A percentile compares a stretch with the other conserved stretches of the same genome.
These are phyloP conservation scores for Peromyscus aztecus DNA, from an alignment of 2,797 vertebrate species.

Conservation along the genomic window DNA sequence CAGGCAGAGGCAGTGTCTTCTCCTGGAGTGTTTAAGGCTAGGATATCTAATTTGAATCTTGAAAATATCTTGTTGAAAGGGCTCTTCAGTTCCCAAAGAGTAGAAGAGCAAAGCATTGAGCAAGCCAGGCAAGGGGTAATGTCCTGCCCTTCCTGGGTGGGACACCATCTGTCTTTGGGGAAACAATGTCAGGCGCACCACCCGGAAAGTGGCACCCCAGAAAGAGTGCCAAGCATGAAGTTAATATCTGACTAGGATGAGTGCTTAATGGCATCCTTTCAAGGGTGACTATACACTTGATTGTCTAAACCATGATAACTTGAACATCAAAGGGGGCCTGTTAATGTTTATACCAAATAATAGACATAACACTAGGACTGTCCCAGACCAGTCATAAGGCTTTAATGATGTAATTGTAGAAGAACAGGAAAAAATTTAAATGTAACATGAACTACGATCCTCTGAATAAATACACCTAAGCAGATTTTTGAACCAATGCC, in stretches of 20 bases:
- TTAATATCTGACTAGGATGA: neutral
- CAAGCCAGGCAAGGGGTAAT: neutral
- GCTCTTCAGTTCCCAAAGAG: neutral
- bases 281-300: neutral
- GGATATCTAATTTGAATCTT: neutral
- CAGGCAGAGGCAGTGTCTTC: neutral
- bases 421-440: constrained; percentile 42
- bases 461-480: constrained; percentile 17
- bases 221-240: neutral
- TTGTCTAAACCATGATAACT: constrained; percentile 8
- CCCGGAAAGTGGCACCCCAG: neutral
- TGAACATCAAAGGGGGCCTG: neutral
- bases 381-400: neutral
- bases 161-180: neutral
- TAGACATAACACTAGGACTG: neutral
- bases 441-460: neutral
- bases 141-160: neutral
- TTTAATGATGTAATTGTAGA: constrained; percentile 5
- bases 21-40: neutral
- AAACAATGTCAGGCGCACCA: neutral
- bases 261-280: neutral
- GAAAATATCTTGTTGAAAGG: constrained; percentile 32
- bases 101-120: neutral
- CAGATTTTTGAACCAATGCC: neutral
- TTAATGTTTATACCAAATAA: constrained; percentile 37